A percentile compares a stretch with the other conserved stretches of the same genome.
These are phyloP conservation scores for Dipodomys spectabilis DNA, from an alignment of 2,113 vertebrate species.

Conservation along the genomic window DNA sequence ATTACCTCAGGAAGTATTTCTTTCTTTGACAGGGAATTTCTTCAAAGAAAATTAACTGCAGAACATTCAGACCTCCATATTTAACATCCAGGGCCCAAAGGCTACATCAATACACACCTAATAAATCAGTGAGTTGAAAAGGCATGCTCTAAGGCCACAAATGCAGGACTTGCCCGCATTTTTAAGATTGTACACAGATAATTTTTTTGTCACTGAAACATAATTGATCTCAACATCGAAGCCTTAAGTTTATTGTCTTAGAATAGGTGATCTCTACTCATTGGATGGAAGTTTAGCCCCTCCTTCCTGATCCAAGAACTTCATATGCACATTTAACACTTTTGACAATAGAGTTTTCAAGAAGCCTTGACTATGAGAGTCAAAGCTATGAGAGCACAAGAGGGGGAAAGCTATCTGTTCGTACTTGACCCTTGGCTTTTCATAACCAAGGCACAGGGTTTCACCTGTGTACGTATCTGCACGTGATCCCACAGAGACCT, in stretches of 20 bases:
- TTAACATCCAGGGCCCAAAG: conserved; percentile 58
- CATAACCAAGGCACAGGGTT: neutral
- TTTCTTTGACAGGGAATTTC: conserved; percentile 66
- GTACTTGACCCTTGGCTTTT: neutral
- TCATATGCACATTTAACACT: neutral
- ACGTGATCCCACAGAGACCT: neutral
- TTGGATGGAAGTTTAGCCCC: neutral
- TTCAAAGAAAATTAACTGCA: conserved; percentile 54
- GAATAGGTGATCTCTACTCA: neutral
- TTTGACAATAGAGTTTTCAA: neutral
- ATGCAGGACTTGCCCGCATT: neutral
- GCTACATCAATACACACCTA: conserved; percentile 6
- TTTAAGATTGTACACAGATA: conserved; percentile 8
- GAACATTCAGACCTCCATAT: conserved; percentile 43
- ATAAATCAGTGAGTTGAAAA: conserved; percentile 51
- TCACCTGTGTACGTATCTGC: neutral
- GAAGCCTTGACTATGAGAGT: neutral
- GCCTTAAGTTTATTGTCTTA: neutral
- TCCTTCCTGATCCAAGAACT: neutral
- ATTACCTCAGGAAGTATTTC: conserved; percentile 38
- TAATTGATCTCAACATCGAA: neutral
- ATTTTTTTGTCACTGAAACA: conserved; percentile 12
- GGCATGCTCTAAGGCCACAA: neutral
- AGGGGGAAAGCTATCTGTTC: neutral
- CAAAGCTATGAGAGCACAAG: neutral